These are phyloP conservation scores for Streblospio benedicti DNA, from an alignment of 1,140 invertebrate genomes.

Conservation along the genomic window DNA sequence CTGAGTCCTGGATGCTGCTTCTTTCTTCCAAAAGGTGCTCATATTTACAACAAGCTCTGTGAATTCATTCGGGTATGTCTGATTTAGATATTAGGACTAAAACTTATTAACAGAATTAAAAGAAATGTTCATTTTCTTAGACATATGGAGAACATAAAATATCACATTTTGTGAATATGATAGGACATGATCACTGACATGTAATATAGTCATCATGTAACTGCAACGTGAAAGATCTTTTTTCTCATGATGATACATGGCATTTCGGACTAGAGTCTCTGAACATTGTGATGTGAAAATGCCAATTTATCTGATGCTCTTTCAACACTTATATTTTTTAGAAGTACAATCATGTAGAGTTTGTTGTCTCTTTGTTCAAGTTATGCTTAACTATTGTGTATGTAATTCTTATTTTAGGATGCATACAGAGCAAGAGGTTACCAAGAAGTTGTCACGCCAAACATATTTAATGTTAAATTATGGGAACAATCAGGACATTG, in stretches of 20 bases:
- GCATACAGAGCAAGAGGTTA: conserved; percentile 93
- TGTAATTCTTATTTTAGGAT: conserved; percentile 34
- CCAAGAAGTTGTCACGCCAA: conserved; percentile 91
- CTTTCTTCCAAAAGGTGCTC: conserved; percentile 89
- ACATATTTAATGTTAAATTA: conserved; percentile 92
- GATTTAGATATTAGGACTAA: no score
- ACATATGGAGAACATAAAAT: no score
- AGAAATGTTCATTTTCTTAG: no score
- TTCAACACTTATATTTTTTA: background rate
- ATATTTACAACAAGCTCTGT: conserved; percentile 91
- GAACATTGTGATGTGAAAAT: conserved; percentile 2
- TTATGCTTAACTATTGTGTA: background rate
- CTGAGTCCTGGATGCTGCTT: conserved; percentile 96
- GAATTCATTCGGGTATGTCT: conserved; percentile 65
- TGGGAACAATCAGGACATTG: conserved; percentile 98
- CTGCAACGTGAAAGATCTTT: background rate
- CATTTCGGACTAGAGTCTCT: background rate
- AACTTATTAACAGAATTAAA: no score
- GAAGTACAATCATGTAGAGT: background rate
- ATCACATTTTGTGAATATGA: no score
- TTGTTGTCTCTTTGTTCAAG: background rate
- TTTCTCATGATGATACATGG: background rate
- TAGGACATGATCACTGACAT: no score
- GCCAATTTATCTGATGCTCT: background rate
- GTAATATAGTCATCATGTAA: no score